These are phyloP conservation scores for Carcharodon carcharias DNA, from an alignment of 2,797 vertebrate genomes.

Conservation along the genomic window DNA sequence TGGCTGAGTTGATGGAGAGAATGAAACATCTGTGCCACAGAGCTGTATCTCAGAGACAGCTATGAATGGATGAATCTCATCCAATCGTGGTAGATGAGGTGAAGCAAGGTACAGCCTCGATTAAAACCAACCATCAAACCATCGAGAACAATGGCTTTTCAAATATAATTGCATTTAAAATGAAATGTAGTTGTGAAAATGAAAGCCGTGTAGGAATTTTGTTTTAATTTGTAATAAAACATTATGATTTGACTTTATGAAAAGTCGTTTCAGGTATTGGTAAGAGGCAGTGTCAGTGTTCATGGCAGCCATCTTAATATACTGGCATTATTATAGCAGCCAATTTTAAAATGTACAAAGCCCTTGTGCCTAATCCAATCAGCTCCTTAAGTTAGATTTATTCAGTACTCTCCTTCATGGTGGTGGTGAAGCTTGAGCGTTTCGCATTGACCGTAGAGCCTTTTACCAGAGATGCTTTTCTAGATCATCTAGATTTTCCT, in stretches of 20 bases:
- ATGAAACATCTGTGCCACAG: background rate
- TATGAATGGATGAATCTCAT: background rate
- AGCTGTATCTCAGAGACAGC: slow-evolving; percentile 3
- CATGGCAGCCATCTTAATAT: background rate
- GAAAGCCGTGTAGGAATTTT: slow-evolving; percentile 19
- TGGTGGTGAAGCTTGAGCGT: slow-evolving; percentile 88
- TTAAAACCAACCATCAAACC: slow-evolving; percentile 1
- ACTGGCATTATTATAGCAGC: slow-evolving; percentile 19
- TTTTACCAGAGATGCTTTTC: slow-evolving; percentile 96
- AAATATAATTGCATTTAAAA: slow-evolving; percentile 27
- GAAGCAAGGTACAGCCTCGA: background rate
- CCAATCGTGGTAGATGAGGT: background rate
- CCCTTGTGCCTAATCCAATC: slow-evolving; percentile 37
- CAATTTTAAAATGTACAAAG: slow-evolving; percentile 37
- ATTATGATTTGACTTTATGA: slow-evolving; percentile 11
- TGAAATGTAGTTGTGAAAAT: background rate
- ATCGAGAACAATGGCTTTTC: background rate
- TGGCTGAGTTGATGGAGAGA: background rate
- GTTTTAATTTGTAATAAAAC: slow-evolving; percentile 18
- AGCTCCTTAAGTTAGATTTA: slow-evolving; percentile 25
- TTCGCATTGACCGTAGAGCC: slow-evolving; percentile 92
- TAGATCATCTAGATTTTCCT: slow-evolving; percentile 88
- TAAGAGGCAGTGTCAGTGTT: slow-evolving; percentile 27
- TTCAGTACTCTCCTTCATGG: slow-evolving; percentile 47
- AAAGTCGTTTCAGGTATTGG: slow-evolving; percentile 1